These are phyloP conservation scores for Neodiprion lecontei DNA, from an alignment of 1,140 invertebrate genomes.

Conservation along the genomic window DNA sequence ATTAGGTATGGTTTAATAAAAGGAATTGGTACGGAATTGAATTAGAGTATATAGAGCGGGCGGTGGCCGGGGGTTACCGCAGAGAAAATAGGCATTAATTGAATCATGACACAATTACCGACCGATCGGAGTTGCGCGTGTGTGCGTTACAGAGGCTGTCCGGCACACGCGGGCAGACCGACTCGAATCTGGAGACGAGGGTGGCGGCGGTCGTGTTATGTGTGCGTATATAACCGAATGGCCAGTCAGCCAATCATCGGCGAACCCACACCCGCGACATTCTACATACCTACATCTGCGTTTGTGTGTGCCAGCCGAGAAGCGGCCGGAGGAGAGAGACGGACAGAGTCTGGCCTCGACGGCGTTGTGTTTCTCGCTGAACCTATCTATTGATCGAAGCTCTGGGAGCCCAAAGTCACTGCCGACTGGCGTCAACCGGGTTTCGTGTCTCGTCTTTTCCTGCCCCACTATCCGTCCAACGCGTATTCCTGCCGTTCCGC, in stretches of 20 bases:
- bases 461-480: constrained; percentile 29
- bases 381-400: constrained; percentile 57
- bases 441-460: constrained; percentile 25
- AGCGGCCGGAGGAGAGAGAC: not conserved
- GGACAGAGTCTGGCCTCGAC: constrained; percentile 25
- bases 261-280: not conserved
- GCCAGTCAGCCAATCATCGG: constrained; percentile 4
- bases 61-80: not conserved
- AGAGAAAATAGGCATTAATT: not conserved
- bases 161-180: too few relatives aligned
- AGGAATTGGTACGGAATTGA: not conserved
- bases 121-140: not conserved
- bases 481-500: constrained; percentile 22
- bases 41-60: not conserved
- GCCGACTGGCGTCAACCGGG: constrained; percentile 50
- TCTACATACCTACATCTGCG: not conserved
- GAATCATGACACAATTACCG: not conserved
- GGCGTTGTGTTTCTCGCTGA: constrained; percentile 53
- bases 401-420: constrained; percentile 56
- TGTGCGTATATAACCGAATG: not conserved
- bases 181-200: too few relatives aligned
- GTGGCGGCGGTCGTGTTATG: too few relatives aligned
- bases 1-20: not conserved
- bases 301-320: not conserved
- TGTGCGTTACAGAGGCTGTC: too few relatives aligned